Base-by-base conservation (phyloP, 1,140 invertebrate species). In the Triops cancriformis region DNA sequence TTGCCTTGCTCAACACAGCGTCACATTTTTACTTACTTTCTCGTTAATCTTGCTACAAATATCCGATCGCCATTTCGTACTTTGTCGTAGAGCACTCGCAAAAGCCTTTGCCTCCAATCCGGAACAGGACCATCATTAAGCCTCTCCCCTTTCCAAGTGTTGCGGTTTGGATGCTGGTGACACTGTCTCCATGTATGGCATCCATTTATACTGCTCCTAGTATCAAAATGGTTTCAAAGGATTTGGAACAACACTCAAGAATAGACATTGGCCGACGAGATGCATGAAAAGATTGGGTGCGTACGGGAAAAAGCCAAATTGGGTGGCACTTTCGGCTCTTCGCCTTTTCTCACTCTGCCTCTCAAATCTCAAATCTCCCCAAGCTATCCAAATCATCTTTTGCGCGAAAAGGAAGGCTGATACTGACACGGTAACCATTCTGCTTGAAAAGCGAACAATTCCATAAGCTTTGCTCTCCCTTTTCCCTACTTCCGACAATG, bases 351-450 rank as follows among this genome's bases (percentile, higher is more conserved):
- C 51, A 64, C 51, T 64, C 51, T 9, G 9, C 51, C 18, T 64
- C 23, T 64, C 18, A 64, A 64, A 64, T 64, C 51, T 64, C 51
- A 64, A 45, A 45, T 45, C 43, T 45, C 18, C 11, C 51, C 9
- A 37, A 37, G 31, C 31, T 37, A 37, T 37, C n/a, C 51, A 64
- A 64, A 64, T 18, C 51, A 23, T 23, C 51, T 64, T 23, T 18
- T 64, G 2, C 23, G n/a, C 51, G 51, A 64, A 14, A 64, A n/a
- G 51, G 51, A 64, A 64, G 51, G 51, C 51, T 64, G 51, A 64
- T n/a, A 64, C 51, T 64, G 51, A 64, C 51, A 64, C 51, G 51
- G 51, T 64, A 64, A 23, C 51, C 51, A 64, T 64, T 64, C 51
- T 64, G 51, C 18, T 64, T 6, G 51, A 18, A 64, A 64, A 64